Base-by-base conservation (phyloP, 2,888 invertebrate genomes). In the Leptopilina myrica region DNA sequence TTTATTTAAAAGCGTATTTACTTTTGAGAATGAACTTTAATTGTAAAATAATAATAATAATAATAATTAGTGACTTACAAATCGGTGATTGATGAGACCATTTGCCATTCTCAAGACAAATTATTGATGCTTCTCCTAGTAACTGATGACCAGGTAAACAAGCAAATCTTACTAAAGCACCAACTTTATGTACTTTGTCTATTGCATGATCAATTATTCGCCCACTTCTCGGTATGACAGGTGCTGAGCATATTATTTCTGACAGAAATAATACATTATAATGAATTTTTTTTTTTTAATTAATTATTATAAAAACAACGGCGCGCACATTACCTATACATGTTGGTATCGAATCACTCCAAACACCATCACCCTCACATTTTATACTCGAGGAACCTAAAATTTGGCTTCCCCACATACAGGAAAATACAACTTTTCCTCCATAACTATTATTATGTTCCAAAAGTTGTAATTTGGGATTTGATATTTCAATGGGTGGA, bases 41-140 rank as follows among this genome's bases (percentile, higher is more conserved):
- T n/a, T 56, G 56, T 43, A 5, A 43, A 43, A 43, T 43, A 33
- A 33, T 33, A 33, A 43, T 43, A 33, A 33, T 33, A 33, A 33
- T 33, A 20, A 20, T 20, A 20, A 33, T 33, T 43, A 43, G 5
- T 75, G 76, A 92, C 94, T 93, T 90, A 94, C 97, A 97, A 90
- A 96, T 95, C 73, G 97, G 97, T 12, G 96, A 95, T 33, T 96
- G 95, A 91, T 97, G 96, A 2, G 97, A 97, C 97, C 97, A 97
- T 89, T 95, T 95, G 69, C 97, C 97, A 81, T 95, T 96, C 91
- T 97, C 97, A 7, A 96, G 97, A 92, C 97, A 97, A 67, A 97
- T 96, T 85, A 96, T 95, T 82, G 96, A 96, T 0, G 95, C 94
- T 90, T 97, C 96, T 5, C 97, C 97, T 46, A 95, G 92, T n/a